Evolutionary conservation across 1,140 invertebrate species (phyloP), one percentile per base, ranked within the genome.

Genomic region (Zelostemma sp.): DNA sequence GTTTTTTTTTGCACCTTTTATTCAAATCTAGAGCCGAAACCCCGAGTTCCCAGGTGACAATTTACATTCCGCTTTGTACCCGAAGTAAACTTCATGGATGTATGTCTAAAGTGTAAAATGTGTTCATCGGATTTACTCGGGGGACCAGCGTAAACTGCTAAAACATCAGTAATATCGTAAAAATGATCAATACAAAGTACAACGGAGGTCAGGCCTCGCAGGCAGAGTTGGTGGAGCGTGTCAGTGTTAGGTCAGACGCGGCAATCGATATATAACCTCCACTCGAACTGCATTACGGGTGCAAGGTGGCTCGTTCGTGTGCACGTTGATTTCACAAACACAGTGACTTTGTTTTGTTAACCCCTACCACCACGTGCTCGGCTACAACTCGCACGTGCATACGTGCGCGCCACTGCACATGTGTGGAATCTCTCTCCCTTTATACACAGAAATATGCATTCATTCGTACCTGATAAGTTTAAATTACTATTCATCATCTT

Each of bases 231-330:
- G 76, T 82, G 73, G 80, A 84, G 80, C 82, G 67, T 84, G 82
- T 84, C 82, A 82, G 80, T 83, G 81, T 83, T 83, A 80, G 82
- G 82, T 84, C 82, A 83, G 79, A 78, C 72, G 65, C 64, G 54
- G 69, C 74, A 81, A 83, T 82, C 81, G 74, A 83, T 83, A 81
- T 59, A 77, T 70, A 80, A 77, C 72, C 76, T 74, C 61, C 74
- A 70, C 67, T 17, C 11, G 41, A 43, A 48, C 35, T 25, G 33
- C 31, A 38, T 33, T 12, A 38, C 14, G 4, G n/a, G 14, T n/a
- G 47, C 15, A 56, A 59, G 47, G 35, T 25, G 57, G 1, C 46
- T 50, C 41, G 18, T 57, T 31, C 21, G 35, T 60, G 54, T 64
- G 17, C 54, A 56, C 46, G 40, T 31, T 19, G 54, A 40, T 54